Evolutionary conservation across 2,797 vertebrate species (phyloP), one percentile per base, ranked within the genome.

Genomic region (Telmatherina bonti): DNA sequence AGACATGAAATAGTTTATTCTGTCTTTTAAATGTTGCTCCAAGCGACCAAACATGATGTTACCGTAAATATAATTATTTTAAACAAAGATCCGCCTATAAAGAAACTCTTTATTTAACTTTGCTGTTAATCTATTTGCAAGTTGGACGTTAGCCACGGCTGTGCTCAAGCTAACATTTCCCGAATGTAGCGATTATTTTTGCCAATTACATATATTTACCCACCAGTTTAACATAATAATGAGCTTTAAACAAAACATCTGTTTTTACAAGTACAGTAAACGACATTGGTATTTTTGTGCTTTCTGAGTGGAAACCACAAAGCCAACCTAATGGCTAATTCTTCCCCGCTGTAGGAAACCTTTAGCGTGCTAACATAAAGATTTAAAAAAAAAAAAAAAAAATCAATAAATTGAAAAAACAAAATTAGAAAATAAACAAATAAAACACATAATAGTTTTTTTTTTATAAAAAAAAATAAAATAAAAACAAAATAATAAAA

Each of bases 281-380:
- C 1, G 1, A 6, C 4, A 8, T 7, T 2, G 10, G 6, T n/a
- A n/a, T n/a, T 53, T 0, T 4, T 11, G 0, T 52, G 8, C 6
- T n/a, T 1, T 45, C 59, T 13, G 10, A 5, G 38, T 53, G 52
- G 69, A 75, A 79, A 76, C 73, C 72, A 84, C 76, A 83, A 74
- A 86, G 67, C 76, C 53, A 65, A 67, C 59, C 64, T 20, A 52
- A 55, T 11, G 49, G 78, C 74, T 74, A 76, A 41, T 47, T 30
- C 18, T 55, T 22, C n/a, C n/a, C 22, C 18, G 12, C 0, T 43
- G 20, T 10, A 27, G 76, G 76, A 81, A 71, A 55, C 56, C 5
- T 1, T 7, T 78, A n/a, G n/a, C n/a, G n/a, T n/a, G n/a, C n/a
- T n/a, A n/a, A n/a, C n/a, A n/a, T n/a, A n/a, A n/a, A n/a, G n/a